Percentiles rank a stretch among this genome's conserved stretches.
Evolutionary conservation across 92 coral and sea anemone genomes (phyloP).

Genomic region (Porites evermanni): DNA sequence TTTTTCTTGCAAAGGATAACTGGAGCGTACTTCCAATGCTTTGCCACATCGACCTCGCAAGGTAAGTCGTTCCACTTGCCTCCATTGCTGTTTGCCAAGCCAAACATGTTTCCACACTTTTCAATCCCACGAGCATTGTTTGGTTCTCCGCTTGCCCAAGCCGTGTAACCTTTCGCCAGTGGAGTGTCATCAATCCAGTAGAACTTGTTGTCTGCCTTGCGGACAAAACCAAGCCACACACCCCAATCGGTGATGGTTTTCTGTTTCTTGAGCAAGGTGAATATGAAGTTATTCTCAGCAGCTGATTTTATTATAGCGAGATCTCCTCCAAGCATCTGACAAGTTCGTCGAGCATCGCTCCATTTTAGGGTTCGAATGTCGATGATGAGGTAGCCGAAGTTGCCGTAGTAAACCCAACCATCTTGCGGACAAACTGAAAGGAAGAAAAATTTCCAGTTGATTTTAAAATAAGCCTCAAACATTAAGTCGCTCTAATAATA

Average conservation of each 20-base stretch:
- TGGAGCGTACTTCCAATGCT: not conserved
- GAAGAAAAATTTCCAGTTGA: no score
- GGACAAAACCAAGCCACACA: not conserved
- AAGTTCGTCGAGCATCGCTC: constrained; percentile 23
- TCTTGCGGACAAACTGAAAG: no score
- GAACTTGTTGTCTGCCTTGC: constrained; percentile 9
- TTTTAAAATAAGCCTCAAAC: no score
- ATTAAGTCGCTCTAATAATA: no score
- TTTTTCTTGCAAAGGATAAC: constrained; percentile 22
- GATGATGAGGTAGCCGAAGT: no score
- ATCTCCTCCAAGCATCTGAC: constrained; percentile 29
- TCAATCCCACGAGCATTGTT: not conserved
- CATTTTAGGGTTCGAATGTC: not conserved
- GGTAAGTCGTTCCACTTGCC: constrained; percentile 4
- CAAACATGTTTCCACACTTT: not conserved
- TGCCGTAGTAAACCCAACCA: no score
- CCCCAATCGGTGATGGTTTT: not conserved
- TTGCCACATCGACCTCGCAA: not conserved
- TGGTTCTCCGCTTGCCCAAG: constrained; percentile 12
- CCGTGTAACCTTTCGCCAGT: not conserved
- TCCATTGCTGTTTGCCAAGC: no score
- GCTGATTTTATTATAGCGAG: not conserved
- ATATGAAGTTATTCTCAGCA: constrained; percentile 9
- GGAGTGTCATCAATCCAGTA: constrained; percentile 31
- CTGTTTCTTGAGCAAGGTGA: not conserved